Conservation (phyloP, 2,797 vertebrate species). For the Spinibarbus caldwelli region DNA sequence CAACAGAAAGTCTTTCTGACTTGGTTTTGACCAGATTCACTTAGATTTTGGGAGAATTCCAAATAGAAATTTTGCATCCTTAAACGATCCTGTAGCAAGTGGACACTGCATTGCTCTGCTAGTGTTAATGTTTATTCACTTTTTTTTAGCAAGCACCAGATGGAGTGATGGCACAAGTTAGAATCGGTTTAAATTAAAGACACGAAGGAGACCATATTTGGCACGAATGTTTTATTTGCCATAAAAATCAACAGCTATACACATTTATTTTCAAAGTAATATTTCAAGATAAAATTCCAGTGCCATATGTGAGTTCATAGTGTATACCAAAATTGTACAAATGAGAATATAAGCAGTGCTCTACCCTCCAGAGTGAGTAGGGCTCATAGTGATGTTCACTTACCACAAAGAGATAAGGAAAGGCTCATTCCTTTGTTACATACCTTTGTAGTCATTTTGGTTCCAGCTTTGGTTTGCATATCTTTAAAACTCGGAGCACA, state of each 20-base stretch:
- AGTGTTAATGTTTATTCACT: not conserved
- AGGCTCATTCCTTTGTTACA: not conserved
- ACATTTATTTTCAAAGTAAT: not conserved
- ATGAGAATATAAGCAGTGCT: not conserved
- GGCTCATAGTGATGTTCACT: not conserved
- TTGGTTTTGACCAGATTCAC: not conserved
- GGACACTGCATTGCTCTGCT: not conserved
- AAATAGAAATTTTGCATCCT: not conserved
- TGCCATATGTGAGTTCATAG: not conserved
- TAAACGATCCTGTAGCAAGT: not conserved
- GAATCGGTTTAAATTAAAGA: not conserved
- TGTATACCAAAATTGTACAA: not conserved
- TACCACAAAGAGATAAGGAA: constrained; percentile 16
- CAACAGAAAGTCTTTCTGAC: not conserved
- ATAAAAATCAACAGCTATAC: not conserved
- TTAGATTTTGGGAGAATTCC: not conserved
- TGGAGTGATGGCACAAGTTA: not conserved
- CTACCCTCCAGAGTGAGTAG: not conserved
- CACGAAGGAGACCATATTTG: not conserved
- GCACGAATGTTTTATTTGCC: not conserved
- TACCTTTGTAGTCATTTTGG: not conserved
- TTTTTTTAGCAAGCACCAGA: not conserved
- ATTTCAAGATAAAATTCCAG: not conserved
- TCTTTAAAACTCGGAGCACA: not conserved
- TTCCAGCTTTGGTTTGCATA: not conserved